Conservation (phyloP, 2,797 vertebrate species). For the Malacoraja senta region DNA sequence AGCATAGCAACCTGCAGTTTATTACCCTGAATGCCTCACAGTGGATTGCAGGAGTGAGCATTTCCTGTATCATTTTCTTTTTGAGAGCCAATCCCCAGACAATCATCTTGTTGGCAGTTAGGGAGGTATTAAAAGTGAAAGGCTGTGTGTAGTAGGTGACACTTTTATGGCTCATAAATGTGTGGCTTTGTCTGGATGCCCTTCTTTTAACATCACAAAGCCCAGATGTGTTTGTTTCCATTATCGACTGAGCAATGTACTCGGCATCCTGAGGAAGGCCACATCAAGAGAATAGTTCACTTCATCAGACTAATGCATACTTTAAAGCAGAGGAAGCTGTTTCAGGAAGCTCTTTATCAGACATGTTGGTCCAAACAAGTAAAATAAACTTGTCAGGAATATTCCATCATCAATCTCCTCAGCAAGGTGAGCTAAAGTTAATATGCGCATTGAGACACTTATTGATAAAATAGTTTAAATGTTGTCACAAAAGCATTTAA, state of each 20-base stretch:
- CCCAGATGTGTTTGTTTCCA: conserved; percentile 40
- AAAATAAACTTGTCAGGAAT: conserved; percentile 42
- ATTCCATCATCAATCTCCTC: conserved; percentile 21
- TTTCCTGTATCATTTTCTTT: not conserved
- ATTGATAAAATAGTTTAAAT: not conserved
- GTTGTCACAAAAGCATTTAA: not conserved
- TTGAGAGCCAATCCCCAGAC: conserved; percentile 27
- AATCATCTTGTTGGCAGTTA: conserved; percentile 14
- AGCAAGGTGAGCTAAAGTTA: not conserved
- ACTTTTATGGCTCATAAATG: conserved; percentile 36
- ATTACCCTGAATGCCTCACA: not conserved
- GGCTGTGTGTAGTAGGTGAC: conserved; percentile 20
- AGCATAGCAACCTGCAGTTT: not conserved
- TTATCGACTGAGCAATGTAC: conserved; percentile 43
- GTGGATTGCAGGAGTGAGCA: not conserved
- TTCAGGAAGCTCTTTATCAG: conserved; percentile 43
- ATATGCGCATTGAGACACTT: not conserved
- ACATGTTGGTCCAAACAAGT: conserved; percentile 40
- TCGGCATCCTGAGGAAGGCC: conserved; percentile 45
- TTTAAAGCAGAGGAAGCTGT: conserved; percentile 39
- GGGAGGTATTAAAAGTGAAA: conserved; percentile 30
- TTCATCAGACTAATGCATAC: conserved; percentile 39
- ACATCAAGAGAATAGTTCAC: conserved; percentile 37
- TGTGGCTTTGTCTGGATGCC: conserved; percentile 39
- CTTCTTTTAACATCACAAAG: conserved; percentile 30